Evolutionary conservation across 1,140 invertebrate species (phyloP), one percentile per base, ranked within the genome.

Genomic region (Halyomorpha halys): DNA sequence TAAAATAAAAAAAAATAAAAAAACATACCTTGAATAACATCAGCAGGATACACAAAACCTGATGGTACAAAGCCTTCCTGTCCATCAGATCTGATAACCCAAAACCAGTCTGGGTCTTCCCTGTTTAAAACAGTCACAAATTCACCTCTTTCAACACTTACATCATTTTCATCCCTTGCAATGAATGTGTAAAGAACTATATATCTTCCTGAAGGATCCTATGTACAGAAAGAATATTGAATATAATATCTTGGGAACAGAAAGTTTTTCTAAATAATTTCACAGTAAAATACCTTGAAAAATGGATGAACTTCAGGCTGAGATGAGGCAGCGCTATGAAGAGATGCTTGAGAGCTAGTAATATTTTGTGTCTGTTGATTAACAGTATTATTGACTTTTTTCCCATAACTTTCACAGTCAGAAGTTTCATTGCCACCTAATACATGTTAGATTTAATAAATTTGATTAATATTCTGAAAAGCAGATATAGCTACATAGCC

Each of bases 31-130:
- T 89, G 86, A 62, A 89, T 82, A 44, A 89, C 86, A 76, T 87
- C 84, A 49, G 86, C 89, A 8, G 91, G 91, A 79, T 93, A 96
- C 0, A 96, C 89, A 75, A 94, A 96, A n/a, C 89, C 90, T 30
- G 88, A 88, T 9, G 94, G 94, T 30, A 97, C 92, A 75, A 97
- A 97, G 14, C 94, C 94, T 77, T 97, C 94, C 71, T 93, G 89
- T 1, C 90, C 90, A 74, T 95, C 91, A 70, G 87, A 90, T 65
- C 90, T 80, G 21, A 93, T 83, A 45, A 97, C 90, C 94, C 93
- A 97, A 72, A 89, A 94, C 94, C 94, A 96, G 73, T 96, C 91
- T 0, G 90, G 86, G 77, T 96, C 94, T 73, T 96, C 92, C 69
- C 87, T 80, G 76, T 97, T 97, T 14, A 97, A 76, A 1, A 96